phyloP scores from a whole-genome alignment of 2,113 vertebrate genomes.

The Spea bombifrons region DNA sequence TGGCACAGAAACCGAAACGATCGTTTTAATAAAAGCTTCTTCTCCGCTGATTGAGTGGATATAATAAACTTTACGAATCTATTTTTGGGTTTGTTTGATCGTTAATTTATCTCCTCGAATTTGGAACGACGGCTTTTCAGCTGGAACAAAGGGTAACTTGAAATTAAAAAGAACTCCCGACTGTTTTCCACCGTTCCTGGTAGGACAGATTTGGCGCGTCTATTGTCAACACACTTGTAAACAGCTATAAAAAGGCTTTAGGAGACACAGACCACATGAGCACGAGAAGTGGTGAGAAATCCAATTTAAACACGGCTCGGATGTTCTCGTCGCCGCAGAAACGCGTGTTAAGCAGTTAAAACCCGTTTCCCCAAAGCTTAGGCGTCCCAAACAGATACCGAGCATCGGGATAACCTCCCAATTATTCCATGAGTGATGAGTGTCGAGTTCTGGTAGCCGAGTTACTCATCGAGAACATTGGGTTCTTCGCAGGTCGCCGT shows the following conservation, averaged over 20 bases:
- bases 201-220: constrained; percentile 10
- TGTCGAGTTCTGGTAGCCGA: background rate
- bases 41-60: too few relatives aligned
- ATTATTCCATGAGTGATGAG: background rate
- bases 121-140: too few relatives aligned
- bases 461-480: background rate
- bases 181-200: constrained; percentile 14
- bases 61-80: too few relatives aligned
- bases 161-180: background rate
- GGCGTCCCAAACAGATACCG: background rate
- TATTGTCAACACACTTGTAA: constrained; percentile 42
- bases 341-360: background rate
- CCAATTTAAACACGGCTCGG: background rate
- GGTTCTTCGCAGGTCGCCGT: background rate
- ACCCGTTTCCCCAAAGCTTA: background rate
- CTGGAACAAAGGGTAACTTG: too few relatives aligned
- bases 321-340: constrained; percentile 1
- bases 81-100: too few relatives aligned
- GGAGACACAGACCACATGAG: constrained; percentile 24
- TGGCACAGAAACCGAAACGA: too few relatives aligned
- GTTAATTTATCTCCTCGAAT: too few relatives aligned
- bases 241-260: constrained; percentile 29
- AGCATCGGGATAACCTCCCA: background rate
- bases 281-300: constrained; percentile 15
- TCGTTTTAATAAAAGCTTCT: too few relatives aligned